A percentile compares a stretch with the other conserved stretches of the same genome.
Conservation (phyloP, 2,113 vertebrate genomes). For the Phocoena phocoena region DNA sequence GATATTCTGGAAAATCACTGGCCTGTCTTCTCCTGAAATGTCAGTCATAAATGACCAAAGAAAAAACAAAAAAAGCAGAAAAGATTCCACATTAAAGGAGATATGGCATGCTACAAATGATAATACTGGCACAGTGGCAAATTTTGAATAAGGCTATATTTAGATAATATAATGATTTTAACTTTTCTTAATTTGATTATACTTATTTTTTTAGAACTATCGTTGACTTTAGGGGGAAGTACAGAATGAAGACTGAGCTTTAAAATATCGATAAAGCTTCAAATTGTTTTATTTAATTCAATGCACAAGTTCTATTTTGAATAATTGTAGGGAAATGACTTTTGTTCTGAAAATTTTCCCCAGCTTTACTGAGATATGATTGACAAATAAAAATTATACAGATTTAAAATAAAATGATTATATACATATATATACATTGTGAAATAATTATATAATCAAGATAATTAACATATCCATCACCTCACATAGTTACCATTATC, state of each 20-base stretch:
- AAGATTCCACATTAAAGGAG: background rate
- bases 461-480: background rate
- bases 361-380: background rate
- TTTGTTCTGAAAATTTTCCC: background rate
- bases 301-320: background rate
- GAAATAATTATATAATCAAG: background rate
- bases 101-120: background rate
- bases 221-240: background rate
- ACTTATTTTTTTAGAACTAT: background rate
- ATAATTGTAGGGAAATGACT: background rate
- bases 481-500: background rate
- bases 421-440: background rate
- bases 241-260: background rate
- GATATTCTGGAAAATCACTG: background rate
- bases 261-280: background rate
- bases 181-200: background rate
- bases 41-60: background rate
- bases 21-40: background rate
- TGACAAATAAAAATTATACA: background rate
- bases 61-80: background rate
- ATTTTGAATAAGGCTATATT: background rate
- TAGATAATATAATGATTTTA: background rate
- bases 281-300: slow-evolving; percentile 6
- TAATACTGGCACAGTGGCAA: background rate
- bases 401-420: background rate